Percentiles rank a stretch among this genome's conserved stretches.
Conservation (phyloP, 2,797 vertebrate genomes). For the Lacerta agilis region DNA sequence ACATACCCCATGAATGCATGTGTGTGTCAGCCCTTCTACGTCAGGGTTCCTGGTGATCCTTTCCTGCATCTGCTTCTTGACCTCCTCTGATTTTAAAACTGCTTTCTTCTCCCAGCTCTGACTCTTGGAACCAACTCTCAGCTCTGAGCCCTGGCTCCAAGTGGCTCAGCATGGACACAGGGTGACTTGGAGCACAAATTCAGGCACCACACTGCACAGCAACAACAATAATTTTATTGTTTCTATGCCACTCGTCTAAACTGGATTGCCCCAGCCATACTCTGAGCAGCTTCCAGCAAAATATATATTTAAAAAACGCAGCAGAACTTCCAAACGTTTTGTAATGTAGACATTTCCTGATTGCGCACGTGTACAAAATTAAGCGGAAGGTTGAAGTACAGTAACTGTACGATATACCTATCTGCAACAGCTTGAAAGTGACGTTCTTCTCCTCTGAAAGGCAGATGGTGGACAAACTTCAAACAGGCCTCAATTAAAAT, state of each 20-base stretch:
- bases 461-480: neutral
- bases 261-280: too few species aligned
- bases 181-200: neutral
- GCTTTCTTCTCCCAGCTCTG: neutral
- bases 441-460: neutral
- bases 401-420: too few species aligned
- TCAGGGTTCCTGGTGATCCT: too few species aligned
- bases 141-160: neutral
- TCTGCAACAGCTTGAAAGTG: neutral
- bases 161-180: neutral
- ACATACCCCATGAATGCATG: too few species aligned
- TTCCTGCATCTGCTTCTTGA: neutral
- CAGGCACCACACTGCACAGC: too few species aligned
- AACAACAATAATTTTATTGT: too few species aligned
- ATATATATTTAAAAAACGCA: too few species aligned
- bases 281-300: too few species aligned
- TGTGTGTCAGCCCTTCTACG: too few species aligned
- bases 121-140: neutral
- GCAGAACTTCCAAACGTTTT: too few species aligned
- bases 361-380: neutral
- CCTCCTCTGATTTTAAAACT: neutral
- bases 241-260: too few species aligned
- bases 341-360: too few species aligned
- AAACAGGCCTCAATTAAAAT: neutral
- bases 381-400: neutral